A percentile compares a stretch with the other conserved stretches of the same genome.
These are phyloP conservation scores for Trissolcus brochymenae DNA, from an alignment of 2,888 invertebrate species.

Conservation along the genomic window DNA sequence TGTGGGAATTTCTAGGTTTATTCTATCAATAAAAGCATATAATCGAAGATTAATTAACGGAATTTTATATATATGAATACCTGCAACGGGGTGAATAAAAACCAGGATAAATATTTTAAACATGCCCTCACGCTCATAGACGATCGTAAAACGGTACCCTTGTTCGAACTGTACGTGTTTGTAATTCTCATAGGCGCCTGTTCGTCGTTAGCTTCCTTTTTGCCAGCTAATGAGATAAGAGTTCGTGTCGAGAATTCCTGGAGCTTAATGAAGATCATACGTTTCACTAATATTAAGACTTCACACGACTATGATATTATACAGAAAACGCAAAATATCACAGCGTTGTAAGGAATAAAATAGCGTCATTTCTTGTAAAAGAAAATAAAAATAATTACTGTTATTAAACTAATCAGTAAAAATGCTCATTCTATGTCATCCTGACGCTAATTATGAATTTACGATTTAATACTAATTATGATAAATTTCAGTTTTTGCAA, in stretches of 20 bases:
- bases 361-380: neutral
- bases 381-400: neutral
- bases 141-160: slow-evolving; percentile 71
- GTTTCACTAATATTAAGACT: slow-evolving; percentile 30
- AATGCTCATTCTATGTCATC: too few relatives aligned
- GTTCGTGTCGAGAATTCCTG: slow-evolving; percentile 63
- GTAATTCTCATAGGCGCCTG: slow-evolving; percentile 66
- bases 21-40: too few relatives aligned
- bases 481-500: neutral
- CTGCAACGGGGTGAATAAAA: slow-evolving; percentile 54
- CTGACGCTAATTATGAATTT: too few relatives aligned
- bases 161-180: slow-evolving; percentile 71
- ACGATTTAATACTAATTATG: too few relatives aligned
- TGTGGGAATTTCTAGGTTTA: too few relatives aligned
- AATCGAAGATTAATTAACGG: too few relatives aligned
- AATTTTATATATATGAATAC: neutral
- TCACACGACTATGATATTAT: neutral
- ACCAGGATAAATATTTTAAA: slow-evolving; percentile 68
- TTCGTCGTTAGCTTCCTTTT: slow-evolving; percentile 53
- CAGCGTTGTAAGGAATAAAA: neutral
- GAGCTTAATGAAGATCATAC: slow-evolving; percentile 66
- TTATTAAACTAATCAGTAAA: too few relatives aligned
- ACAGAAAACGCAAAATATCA: neutral
- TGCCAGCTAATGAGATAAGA: slow-evolving; percentile 64
- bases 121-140: slow-evolving; percentile 60